Evolutionary conservation across 2,888 invertebrate species (phyloP).

Genomic region (Coenonympha glycerion): DNA sequence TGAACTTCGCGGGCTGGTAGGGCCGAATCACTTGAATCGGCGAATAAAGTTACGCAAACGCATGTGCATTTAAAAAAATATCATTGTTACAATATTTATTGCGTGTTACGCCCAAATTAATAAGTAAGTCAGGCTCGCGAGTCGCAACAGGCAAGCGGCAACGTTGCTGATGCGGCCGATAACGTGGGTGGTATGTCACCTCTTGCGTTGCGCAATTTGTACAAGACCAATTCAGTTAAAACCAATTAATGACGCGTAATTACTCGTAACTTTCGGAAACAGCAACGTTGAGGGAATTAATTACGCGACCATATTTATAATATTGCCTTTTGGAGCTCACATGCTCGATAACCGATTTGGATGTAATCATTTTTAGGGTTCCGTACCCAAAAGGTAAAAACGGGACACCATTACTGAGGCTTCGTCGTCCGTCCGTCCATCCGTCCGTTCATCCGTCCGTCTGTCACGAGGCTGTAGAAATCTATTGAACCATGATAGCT

Average conservation of each 20-base stretch:
- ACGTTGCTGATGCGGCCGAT: slow-evolving; percentile 20
- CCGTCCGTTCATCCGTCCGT: too few relatives aligned
- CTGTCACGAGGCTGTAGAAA: too few relatives aligned
- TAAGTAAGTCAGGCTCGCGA: slow-evolving; percentile 19
- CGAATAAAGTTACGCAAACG: slow-evolving; percentile 2
- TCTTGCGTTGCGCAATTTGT: slow-evolving; percentile 26
- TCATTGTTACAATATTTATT: slow-evolving; percentile 22
- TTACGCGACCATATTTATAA: slow-evolving; percentile 13
- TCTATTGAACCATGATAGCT: too few relatives aligned
- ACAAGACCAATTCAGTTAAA: slow-evolving; percentile 25
- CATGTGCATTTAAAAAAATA: slow-evolving; percentile 4
- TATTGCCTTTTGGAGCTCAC: not conserved
- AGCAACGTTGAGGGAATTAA: slow-evolving; percentile 17
- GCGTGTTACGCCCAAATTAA: slow-evolving; percentile 23
- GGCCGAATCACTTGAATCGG: too few relatives aligned
- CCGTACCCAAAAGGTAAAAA: too few relatives aligned
- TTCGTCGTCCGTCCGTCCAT: too few relatives aligned
- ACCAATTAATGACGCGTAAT: slow-evolving; percentile 27
- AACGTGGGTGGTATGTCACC: slow-evolving; percentile 29
- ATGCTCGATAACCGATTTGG: not conserved
- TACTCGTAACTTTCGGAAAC: slow-evolving; percentile 19
- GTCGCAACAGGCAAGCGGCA: slow-evolving; percentile 4
- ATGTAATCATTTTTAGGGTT: too few relatives aligned
- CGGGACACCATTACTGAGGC: too few relatives aligned
- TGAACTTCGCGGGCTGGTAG: too few relatives aligned